These are phyloP conservation scores for Epinotia bilunana DNA, from an alignment of 2,888 invertebrate genomes.

Conservation along the genomic window DNA sequence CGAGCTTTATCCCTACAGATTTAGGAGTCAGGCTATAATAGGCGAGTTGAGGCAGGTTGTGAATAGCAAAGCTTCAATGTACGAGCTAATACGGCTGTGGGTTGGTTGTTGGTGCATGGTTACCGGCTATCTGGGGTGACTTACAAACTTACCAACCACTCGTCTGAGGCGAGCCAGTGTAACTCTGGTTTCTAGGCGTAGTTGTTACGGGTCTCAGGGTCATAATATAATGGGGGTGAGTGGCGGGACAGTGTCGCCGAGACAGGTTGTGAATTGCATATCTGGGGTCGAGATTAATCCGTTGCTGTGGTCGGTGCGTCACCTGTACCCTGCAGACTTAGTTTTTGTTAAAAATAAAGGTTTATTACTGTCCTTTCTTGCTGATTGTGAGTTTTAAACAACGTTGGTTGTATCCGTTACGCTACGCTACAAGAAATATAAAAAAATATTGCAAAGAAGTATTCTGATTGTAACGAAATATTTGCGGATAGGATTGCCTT, in stretches of 20 bases:
- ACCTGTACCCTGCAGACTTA: neutral
- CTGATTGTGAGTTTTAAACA: neutral
- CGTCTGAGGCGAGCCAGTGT: neutral
- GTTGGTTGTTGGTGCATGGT: conserved; percentile 15
- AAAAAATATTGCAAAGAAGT: neutral
- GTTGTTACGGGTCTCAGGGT: neutral
- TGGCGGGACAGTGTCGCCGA: neutral
- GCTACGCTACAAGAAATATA: neutral
- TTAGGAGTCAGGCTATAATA: neutral
- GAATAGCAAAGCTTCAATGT: neutral
- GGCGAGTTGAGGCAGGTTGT: neutral
- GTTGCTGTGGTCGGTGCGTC: neutral
- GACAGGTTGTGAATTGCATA: neutral
- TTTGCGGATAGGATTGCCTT: too few relatives aligned
- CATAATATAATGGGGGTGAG: neutral
- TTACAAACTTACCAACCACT: neutral
- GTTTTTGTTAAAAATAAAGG: neutral
- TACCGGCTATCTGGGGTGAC: neutral
- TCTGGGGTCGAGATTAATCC: conserved; percentile 7
- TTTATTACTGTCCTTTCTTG: neutral
- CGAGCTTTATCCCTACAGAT: neutral
- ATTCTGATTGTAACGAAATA: too few relatives aligned
- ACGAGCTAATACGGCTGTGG: conserved; percentile 12
- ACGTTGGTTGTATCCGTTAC: neutral
- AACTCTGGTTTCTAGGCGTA: neutral